Evolutionary conservation across 2,797 vertebrate genomes (phyloP), one percentile per base, ranked within the genome.

Genomic region (Pagetopsis macropterus): DNA sequence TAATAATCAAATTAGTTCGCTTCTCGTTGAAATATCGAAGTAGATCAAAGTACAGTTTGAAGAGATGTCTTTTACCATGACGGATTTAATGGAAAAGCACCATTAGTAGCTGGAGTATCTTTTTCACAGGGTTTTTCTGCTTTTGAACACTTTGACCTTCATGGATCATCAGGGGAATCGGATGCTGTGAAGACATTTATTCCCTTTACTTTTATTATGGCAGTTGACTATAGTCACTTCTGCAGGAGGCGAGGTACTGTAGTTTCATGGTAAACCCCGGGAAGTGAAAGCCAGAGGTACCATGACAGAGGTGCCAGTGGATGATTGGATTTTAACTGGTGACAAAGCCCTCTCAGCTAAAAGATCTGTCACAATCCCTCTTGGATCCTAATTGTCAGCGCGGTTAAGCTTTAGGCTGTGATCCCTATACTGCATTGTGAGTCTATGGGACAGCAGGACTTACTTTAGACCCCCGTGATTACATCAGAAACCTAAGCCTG

Each of bases 1-100:
- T 85, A 75, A 87, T 92, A 85, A 92, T 92, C 80, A 84, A 91
- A 89, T 89, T 88, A 78, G 78, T 80, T 84, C 79, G 85, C 84
- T 50, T 82, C 78, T 81, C 49, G 67, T 65, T 76, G 83, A 82
- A 86, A 87, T 71, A 84, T 86, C 72, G 79, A 87, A 88, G 87
- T 52, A 71, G 62, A 89, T 88, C 75, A 87, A 86, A 89, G 84
- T 70, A 71, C 9, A 40, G 31, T 78, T 78, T 84, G 86, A 81
- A 76, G 67, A 83, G 81, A 74, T 84, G 60, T 77, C 79, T 72
- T 81, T 37, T 66, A 76, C 70, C 67, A 46, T 80, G 74, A 82
- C 69, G 9, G 72, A 70, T 87, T 87, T 70, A 83, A 84, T 74
- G 66, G 67, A 59, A 76, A 17, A 14, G 67, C 48, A 44, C 65